Evolutionary conservation across 2,113 vertebrate genomes (phyloP).

Genomic region (Asarcornis scutulata): DNA sequence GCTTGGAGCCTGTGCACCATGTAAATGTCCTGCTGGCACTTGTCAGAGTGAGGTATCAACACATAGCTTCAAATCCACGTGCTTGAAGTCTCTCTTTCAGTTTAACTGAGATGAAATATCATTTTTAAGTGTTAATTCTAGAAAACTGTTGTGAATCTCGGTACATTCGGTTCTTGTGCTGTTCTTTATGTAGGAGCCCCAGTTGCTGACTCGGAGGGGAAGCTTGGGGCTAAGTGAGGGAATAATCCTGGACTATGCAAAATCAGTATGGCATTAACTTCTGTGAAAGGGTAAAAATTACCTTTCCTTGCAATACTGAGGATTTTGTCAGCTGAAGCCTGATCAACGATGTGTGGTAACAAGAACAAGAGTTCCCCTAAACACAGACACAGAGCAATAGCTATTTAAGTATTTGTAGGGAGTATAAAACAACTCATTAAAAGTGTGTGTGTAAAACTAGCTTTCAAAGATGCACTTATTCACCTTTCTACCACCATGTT

Average conservation of each 20-base stretch:
- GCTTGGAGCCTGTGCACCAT: fast-evolving
- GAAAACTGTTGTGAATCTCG: not conserved
- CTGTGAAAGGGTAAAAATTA: not conserved
- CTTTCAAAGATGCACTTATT: not conserved
- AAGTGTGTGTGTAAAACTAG: not conserved
- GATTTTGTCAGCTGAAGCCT: not conserved
- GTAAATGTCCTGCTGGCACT: not conserved
- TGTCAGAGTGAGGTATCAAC: not conserved
- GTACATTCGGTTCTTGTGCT: not conserved
- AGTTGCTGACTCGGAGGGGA: not conserved
- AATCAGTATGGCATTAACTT: not conserved
- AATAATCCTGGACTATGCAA: not conserved
- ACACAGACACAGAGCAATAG: not conserved
- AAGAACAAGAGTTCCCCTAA: not conserved
- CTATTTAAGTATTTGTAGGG: not conserved
- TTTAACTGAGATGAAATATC: not conserved
- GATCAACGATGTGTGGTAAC: not conserved
- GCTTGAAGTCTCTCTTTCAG: not conserved
- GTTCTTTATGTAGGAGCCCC: not conserved
- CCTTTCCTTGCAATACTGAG: not conserved
- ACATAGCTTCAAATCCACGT: not conserved
- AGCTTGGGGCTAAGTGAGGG: not conserved
- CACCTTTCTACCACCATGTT: not conserved
- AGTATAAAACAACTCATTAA: not conserved
- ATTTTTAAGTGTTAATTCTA: not conserved